These are phyloP conservation scores for Scolanthus callimorphus DNA, from an alignment of 92 coral and sea anemone species.

Conservation along the genomic window DNA sequence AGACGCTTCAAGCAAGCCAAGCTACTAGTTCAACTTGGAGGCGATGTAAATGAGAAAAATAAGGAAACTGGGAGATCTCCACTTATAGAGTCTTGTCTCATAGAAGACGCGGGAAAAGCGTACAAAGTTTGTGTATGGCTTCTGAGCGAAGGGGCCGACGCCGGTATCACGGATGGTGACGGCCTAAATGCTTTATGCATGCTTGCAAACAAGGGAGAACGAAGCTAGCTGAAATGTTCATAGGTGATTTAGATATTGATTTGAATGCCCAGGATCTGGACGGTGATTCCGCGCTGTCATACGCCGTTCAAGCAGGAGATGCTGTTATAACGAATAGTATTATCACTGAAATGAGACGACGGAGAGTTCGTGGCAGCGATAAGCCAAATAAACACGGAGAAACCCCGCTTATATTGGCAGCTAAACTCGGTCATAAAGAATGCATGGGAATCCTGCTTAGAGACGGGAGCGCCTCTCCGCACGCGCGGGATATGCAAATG, in stretches of 20 bases:
- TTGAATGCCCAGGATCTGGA: constrained; percentile 38
- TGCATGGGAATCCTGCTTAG: constrained; percentile 30
- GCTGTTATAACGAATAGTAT: constrained; percentile 34
- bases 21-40: constrained; percentile 51
- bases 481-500: constrained; percentile 57
- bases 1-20: constrained; percentile 61
- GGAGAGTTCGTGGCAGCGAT: constrained; percentile 42
- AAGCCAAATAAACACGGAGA: constrained; percentile 59
- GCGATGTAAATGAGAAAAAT: constrained; percentile 45
- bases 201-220: constrained; percentile 53
- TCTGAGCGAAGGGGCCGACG: constrained; percentile 51
- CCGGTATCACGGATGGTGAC: constrained; percentile 25
- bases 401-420: constrained; percentile 65
- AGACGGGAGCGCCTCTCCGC: constrained; percentile 61
- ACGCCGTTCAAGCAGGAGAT: constrained; percentile 55
- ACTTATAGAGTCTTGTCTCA: constrained; percentile 42
- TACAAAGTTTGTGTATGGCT: constrained; percentile 46
- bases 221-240: constrained; percentile 31
- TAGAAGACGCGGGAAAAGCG: constrained; percentile 50
- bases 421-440: constrained; percentile 37
- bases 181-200: constrained; percentile 68
- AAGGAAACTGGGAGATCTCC: constrained; percentile 49
- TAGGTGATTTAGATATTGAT: constrained; percentile 40
- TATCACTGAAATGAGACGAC: constrained; percentile 36
- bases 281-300: constrained; percentile 57